phyloP scores from a whole-genome alignment of 2,113 vertebrate genomes.

The Corvus cornix region DNA sequence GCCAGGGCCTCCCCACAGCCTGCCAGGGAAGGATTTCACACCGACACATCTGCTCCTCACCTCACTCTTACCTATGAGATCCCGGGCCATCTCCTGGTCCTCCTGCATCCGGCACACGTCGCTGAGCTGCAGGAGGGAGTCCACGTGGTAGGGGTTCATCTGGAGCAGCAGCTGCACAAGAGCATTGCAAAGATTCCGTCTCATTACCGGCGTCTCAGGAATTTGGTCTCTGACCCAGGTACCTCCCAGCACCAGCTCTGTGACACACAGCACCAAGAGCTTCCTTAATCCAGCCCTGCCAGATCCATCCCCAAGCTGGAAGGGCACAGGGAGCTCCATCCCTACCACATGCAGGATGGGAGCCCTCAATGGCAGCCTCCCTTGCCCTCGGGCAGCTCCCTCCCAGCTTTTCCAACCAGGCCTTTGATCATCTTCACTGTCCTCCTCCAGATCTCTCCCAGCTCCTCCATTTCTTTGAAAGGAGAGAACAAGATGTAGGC shows the following conservation, averaged over 20 bases:
- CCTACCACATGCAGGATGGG: accelerated
- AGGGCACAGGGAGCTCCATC: neutral
- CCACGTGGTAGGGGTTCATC: conserved; percentile 91
- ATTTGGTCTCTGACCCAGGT: neutral
- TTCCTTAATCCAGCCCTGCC: neutral
- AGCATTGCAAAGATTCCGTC: neutral
- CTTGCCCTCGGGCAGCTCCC: neutral
- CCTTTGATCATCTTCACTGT: neutral
- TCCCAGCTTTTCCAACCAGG: neutral
- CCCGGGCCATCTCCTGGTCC: conserved; percentile 97
- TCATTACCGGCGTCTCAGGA: accelerated
- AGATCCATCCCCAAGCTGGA: neutral
- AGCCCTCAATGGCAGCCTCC: neutral
- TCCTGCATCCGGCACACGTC: conserved; percentile 95
- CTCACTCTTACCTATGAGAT: conserved; percentile 85
- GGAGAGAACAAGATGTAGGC: neutral
- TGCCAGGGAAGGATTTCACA: neutral
- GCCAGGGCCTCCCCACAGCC: neutral
- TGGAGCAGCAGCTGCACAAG: conserved; percentile 85
- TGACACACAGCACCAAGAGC: neutral
- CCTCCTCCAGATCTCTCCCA: neutral
- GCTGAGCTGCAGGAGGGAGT: conserved; percentile 94
- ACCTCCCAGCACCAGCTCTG: neutral
- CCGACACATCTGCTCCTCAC: neutral
- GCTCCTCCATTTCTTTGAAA: neutral